Evolutionary conservation across 1,140 invertebrate species (phyloP).

Genomic region (Caligus rogercresseyi): DNA sequence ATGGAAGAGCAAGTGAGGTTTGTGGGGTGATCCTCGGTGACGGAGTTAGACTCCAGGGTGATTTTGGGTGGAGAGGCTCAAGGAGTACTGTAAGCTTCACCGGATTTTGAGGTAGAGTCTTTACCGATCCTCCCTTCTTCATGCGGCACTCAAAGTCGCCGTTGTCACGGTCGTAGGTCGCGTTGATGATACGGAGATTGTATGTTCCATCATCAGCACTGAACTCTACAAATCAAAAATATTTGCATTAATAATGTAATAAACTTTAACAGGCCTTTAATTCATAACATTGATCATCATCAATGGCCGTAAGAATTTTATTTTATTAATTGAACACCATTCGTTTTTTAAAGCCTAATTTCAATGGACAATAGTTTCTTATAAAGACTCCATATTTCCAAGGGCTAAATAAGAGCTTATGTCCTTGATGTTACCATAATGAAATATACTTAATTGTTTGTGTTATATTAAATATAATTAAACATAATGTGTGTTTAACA

Average conservation of each 20-base stretch:
- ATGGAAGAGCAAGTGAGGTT: conserved; percentile 55
- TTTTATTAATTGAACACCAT: too few species aligned
- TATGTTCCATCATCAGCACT: conserved; percentile 58
- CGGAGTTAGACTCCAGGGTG: conserved; percentile 45
- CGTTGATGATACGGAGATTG: conserved; percentile 50
- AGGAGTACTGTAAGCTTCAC: conserved; percentile 67
- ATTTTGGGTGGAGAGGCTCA: conserved; percentile 55
- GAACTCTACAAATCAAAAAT: conserved; percentile 41
- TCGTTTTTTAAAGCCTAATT: too few species aligned
- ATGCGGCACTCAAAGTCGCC: conserved; percentile 75
- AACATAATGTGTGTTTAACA: too few species aligned
- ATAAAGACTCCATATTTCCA: neutral
- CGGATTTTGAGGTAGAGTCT: conserved; percentile 58
- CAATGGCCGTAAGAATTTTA: too few species aligned
- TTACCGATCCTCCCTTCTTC: conserved; percentile 60
- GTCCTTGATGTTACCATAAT: too few species aligned
- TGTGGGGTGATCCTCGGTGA: conserved; percentile 50
- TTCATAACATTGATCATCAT: too few species aligned
- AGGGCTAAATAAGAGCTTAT: too few species aligned
- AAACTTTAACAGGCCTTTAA: too few species aligned
- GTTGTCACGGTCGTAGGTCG: conserved; percentile 64
- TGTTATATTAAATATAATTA: too few species aligned
- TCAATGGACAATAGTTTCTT: neutral
- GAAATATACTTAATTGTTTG: too few species aligned
- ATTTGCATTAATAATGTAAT: too few species aligned